phyloP scores from a whole-genome alignment of 2,113 vertebrate genomes.

The Polypterus bichir region DNA sequence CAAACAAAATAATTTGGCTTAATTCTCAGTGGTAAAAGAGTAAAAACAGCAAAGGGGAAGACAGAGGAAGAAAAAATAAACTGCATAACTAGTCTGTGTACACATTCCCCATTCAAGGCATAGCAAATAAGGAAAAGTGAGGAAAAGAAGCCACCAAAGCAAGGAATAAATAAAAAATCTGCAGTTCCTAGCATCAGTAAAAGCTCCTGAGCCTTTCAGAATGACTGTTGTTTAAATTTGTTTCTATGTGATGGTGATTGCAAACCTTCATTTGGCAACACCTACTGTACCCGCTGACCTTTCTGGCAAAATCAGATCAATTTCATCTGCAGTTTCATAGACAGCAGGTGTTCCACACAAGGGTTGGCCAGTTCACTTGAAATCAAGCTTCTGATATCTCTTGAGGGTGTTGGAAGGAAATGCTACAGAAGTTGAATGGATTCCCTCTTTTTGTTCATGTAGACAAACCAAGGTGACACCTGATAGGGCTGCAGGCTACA shows the following conservation, averaged over 20 bases:
- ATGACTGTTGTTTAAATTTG: conserved; percentile 6
- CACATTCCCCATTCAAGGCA: background rate
- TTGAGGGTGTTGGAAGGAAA: conserved; percentile 23
- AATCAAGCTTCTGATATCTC: conserved; percentile 21
- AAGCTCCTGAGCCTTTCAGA: too few species aligned
- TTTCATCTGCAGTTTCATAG: conserved; percentile 20
- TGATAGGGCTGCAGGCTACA: background rate
- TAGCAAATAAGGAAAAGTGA: conserved; percentile 16
- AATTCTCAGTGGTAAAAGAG: background rate
- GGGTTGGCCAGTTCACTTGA: background rate
- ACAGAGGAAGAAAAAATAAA: too few species aligned
- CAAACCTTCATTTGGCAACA: conserved; percentile 26
- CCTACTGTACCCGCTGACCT: conserved; percentile 34
- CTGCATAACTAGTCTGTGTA: too few species aligned
- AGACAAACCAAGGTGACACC: conserved; percentile 30
- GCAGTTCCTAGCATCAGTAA: too few species aligned
- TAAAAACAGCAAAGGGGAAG: too few species aligned
- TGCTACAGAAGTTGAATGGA: conserved; percentile 19
- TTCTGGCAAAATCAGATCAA: conserved; percentile 40
- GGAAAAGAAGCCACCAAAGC: conserved; percentile 27
- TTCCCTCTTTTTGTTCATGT: conserved; percentile 18
- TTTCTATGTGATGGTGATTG: conserved; percentile 27
- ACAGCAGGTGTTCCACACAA: background rate
- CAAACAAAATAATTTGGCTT: conserved; percentile 7
- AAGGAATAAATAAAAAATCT: too few species aligned